Evolutionary conservation across 30 jellyfish, hydroid and myxozoan species (phyloP).

Genomic region (Clytia hemisphaerica): DNA sequence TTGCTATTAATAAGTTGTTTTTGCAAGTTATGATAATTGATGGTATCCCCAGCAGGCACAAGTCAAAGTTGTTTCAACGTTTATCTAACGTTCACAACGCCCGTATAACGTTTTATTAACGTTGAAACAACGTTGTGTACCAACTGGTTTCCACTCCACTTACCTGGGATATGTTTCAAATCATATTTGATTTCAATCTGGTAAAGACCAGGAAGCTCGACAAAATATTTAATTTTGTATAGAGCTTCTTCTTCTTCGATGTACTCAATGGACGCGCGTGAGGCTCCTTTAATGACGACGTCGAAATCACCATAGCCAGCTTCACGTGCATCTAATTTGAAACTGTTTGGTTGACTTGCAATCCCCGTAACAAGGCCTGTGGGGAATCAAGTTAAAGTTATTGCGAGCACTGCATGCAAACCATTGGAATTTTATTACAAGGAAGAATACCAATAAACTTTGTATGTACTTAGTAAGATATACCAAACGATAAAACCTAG

Average conservation of each 20-base stretch:
- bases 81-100: too few species aligned
- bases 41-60: too few species aligned
- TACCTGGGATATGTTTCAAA: slow-evolving; percentile 65
- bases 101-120: too few species aligned
- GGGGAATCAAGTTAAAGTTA: background rate
- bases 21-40: too few species aligned
- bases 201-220: slow-evolving; percentile 79
- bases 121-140: too few species aligned
- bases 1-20: too few species aligned
- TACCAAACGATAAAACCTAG: too few species aligned
- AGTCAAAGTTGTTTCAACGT: too few species aligned
- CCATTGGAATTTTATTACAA: too few species aligned
- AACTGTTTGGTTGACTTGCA: slow-evolving; percentile 66
- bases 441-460: too few species aligned
- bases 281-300: slow-evolving; percentile 73
- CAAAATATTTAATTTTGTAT: slow-evolving; percentile 60
- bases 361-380: slow-evolving; percentile 62
- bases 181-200: slow-evolving; percentile 61
- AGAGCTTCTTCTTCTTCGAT: slow-evolving; percentile 78
- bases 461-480: too few species aligned
- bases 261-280: slow-evolving; percentile 79
- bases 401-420: too few species aligned
- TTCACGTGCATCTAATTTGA: slow-evolving; percentile 76
- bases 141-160: background rate
- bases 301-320: slow-evolving; percentile 94